Conservation (phyloP, 2,113 vertebrate species). For the Propithecus coquereli region DNA sequence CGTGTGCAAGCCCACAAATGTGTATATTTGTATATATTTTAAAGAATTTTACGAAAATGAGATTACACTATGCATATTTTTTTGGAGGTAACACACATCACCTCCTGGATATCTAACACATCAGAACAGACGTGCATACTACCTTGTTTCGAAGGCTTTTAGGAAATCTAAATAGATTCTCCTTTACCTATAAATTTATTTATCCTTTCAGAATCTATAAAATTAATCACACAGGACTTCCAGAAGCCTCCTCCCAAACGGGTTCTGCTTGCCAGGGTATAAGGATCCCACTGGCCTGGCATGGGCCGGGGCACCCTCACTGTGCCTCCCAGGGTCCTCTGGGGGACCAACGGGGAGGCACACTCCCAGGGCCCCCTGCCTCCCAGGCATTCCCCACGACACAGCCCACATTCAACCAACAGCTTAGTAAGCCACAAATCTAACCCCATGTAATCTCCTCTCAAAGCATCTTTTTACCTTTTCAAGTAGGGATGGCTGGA, state of each 20-base stretch:
- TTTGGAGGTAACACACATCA: neutral
- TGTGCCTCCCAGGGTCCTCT: neutral
- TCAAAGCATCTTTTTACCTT: neutral
- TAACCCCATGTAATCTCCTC: neutral
- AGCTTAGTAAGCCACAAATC: neutral
- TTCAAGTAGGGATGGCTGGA: neutral
- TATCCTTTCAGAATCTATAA: neutral
- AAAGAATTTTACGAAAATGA: constrained; percentile 3
- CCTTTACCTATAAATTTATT: neutral
- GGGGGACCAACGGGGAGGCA: neutral
- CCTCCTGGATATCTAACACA: neutral
- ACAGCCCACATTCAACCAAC: neutral
- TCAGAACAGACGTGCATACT: neutral
- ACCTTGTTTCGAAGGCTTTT: neutral
- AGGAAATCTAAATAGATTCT: neutral
- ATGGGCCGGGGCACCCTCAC: fast-evolving
- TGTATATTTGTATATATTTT: neutral
- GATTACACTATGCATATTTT: neutral
- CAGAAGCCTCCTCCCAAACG: neutral
- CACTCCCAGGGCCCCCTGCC: neutral
- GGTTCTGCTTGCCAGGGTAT: neutral
- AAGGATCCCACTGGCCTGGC: neutral
- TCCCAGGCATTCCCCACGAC: neutral
- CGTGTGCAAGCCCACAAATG: neutral
- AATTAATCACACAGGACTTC: neutral